Evolutionary conservation across 2,888 invertebrate species (phyloP).

Genomic region (Spisula subtruncata): DNA sequence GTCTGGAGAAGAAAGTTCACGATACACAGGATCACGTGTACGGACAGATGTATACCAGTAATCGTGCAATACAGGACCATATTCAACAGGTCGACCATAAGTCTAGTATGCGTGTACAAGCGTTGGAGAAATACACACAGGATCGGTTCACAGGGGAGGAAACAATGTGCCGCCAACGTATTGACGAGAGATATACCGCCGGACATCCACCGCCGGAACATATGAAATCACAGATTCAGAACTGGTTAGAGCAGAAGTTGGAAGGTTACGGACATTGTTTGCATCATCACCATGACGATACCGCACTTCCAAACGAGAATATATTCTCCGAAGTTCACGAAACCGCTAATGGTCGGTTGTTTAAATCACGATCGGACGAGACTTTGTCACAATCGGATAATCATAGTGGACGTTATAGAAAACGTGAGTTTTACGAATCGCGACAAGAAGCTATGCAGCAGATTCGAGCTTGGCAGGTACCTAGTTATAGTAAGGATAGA

Average conservation of each 20-base stretch:
- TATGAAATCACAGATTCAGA: slow-evolving; percentile 82
- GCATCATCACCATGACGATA: slow-evolving; percentile 84
- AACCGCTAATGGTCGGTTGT: slow-evolving; percentile 82
- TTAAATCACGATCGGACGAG: slow-evolving; percentile 86
- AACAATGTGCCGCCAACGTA: slow-evolving; percentile 91
- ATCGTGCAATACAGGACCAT: slow-evolving; percentile 93
- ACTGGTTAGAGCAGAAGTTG: slow-evolving; percentile 83
- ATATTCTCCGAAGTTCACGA: slow-evolving; percentile 81
- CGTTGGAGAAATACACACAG: slow-evolving; percentile 87
- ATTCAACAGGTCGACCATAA: slow-evolving; percentile 93
- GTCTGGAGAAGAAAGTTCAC: slow-evolving; percentile 93
- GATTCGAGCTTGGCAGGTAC: slow-evolving; percentile 83
- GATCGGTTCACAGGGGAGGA: slow-evolving; percentile 91
- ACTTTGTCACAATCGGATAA: slow-evolving; percentile 88
- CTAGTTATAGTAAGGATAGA: slow-evolving; percentile 73
- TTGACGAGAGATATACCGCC: slow-evolving; percentile 90
- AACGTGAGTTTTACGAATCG: slow-evolving; percentile 83
- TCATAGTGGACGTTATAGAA: slow-evolving; percentile 91
- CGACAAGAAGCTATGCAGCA: slow-evolving; percentile 84
- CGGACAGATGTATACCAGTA: slow-evolving; percentile 93
- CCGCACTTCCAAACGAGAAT: slow-evolving; percentile 80
- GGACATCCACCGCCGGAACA: slow-evolving; percentile 84
- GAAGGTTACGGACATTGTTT: slow-evolving; percentile 83
- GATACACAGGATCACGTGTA: slow-evolving; percentile 94
- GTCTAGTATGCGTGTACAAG: slow-evolving; percentile 82